Evolutionary conservation across 2,888 invertebrate genomes (phyloP), one percentile per base, ranked within the genome.

Genomic region (Coecobrya sp.): DNA sequence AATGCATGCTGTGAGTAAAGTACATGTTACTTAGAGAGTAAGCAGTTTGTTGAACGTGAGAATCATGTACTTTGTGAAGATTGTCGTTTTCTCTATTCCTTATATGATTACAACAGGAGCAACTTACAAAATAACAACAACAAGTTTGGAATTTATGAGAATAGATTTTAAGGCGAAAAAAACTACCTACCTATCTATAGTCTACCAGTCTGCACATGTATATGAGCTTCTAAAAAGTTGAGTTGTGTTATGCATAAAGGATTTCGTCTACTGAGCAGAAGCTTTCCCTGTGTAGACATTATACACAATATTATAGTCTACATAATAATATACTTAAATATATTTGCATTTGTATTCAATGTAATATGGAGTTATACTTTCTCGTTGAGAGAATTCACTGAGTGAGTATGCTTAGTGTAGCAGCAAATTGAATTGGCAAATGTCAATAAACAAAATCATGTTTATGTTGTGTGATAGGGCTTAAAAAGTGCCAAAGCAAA

Each of bases 371-470:
- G 19, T 1, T 65, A 65, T 5, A 65, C 52, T 55, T 55, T 87
- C 52, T 36, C 10, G 3, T 68, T 65, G 22, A 59, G 49, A 62
- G 62, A 70, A 86, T 49, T 79, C 27, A 76, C 27, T 73, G 25
- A 85, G 76, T 42, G 55, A 85, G 86, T 52, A 76, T 84, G 92
- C 62, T 89, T 84, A 89, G 70, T 89, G 52, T 89, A 82, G 89
- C 89, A 89, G 89, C 70, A 89, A 89, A 89, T 89, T 89, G 89
- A 89, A 89, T 89, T 89, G 89, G 84, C 89, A 89, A 89, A 89
- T 89, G 89, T 89, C 89, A 89, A 89, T 89, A 89, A 89, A 89
- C 89, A 89, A 89, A 82, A 89, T 89, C 89, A 84, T 89, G 89
- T 89, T 89, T 89, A 89, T 84, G 89, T 84, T 89, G 89, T 89